Base-by-base conservation (phyloP, 2,113 vertebrate species). In the Genyomyrus donnyi region DNA sequence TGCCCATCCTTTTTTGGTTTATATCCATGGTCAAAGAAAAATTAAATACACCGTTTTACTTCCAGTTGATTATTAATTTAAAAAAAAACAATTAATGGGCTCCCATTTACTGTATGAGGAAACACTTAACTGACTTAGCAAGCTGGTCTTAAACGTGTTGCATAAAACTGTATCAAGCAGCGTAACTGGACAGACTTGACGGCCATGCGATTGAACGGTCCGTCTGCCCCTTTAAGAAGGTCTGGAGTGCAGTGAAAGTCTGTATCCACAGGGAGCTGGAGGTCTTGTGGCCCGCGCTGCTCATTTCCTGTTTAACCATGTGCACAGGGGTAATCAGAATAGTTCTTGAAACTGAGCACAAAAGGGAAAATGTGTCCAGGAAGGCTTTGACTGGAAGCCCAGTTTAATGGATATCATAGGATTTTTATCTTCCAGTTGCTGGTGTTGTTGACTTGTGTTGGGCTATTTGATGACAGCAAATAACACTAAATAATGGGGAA, bases 401-500 rank as follows among this genome's bases (percentile, higher is more conserved):
- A 85, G n/a, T 49, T 13, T 27, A 48, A 49, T 86, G 24, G 84
- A 5, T 27, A 50, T 86, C 24, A 49, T 46, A 24, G 27, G 11
- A 48, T 85, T 85, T 48, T 45, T 45, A 24, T 77, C 2, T 85
- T 27, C 21, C 84, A 46, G 15, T 85, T 49, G 46, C 84, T 50
- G 10, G 11, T 85, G 24, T 3, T 39, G 70, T 86, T 86, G 46
- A 50, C 45, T 49, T 49, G 83, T 21, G 5, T 48, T 48, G 39
- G 24, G 48, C n/a, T 49, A 24, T 27, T 45, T 49, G 19, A 85
- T 85, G 17, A 27, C 3, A 0, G 13, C 45, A 49, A 50, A 49
- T 86, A 50, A 86, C 84, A 86, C 84, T 86, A 86, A 86, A 86
- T 27, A 86, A 49, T 27, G 84, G 84, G 84, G 50, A 86, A 48